A percentile compares a stretch with the other conserved stretches of the same genome.
Conservation (phyloP, 1,140 invertebrate genomes). For the Adoxophyes honmai region DNA sequence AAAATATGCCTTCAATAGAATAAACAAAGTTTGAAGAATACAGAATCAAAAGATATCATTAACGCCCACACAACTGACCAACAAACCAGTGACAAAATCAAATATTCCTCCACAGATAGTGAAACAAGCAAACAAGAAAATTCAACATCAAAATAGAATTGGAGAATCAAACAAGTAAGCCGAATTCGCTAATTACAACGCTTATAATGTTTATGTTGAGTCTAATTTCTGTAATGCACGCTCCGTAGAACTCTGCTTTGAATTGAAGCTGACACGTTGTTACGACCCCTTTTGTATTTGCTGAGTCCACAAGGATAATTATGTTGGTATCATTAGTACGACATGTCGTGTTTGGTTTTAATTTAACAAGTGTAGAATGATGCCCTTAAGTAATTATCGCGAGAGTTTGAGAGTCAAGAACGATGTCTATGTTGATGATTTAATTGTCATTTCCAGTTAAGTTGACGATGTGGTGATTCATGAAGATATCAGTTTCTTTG, state of each 20-base stretch:
- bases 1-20: neutral
- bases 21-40: neutral
- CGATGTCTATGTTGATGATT: no score
- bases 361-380: conserved; percentile 14
- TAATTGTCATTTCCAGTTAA: no score
- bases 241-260: conserved; percentile 5
- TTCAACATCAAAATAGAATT: neutral
- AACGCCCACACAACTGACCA: neutral
- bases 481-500: no score
- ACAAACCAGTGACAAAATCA: neutral
- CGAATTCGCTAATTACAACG: conserved; percentile 10
- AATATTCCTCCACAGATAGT: conserved; percentile 6
- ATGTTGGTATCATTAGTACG: conserved; percentile 14
- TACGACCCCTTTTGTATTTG: conserved; percentile 12
- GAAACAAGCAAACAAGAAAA: conserved; percentile 2
- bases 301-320: conserved; percentile 13
- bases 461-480: no score
- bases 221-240: conserved; percentile 18
- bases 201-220: conserved; percentile 12
- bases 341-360: conserved; percentile 13
- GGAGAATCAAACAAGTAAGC: conserved; percentile 20
- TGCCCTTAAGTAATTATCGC: neutral
- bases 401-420: no score
- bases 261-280: conserved; percentile 1
- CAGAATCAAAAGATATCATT: neutral